Evolutionary conservation across 2,113 vertebrate species (phyloP).

Genomic region (Aspiorhynchus laticeps): DNA sequence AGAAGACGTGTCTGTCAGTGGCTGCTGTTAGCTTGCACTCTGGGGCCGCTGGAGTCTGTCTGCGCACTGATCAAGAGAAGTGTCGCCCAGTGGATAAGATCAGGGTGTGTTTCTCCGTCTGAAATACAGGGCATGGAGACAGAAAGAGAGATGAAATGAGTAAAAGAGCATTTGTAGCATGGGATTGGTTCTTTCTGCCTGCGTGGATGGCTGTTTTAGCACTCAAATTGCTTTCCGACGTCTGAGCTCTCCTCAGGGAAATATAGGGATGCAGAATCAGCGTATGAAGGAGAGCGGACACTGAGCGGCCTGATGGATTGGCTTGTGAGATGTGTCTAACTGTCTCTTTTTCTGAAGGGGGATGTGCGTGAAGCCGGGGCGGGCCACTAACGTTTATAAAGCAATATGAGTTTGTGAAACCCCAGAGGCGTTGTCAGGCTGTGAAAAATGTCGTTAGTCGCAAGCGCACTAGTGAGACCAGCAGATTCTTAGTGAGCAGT

Average conservation of each 20-base stretch:
- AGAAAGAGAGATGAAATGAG: not conserved
- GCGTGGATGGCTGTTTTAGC: slow-evolving; percentile 68
- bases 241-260: slow-evolving; percentile 68
- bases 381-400: not conserved
- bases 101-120: not conserved
- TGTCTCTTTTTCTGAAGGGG: slow-evolving; percentile 37
- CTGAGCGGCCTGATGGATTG: slow-evolving; percentile 51
- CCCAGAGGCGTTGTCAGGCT: slow-evolving; percentile 52
- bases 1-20: slow-evolving; percentile 1
- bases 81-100: not conserved
- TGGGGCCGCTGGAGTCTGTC: not conserved
- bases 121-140: not conserved
- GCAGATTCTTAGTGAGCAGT: not conserved
- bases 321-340: slow-evolving; percentile 43
- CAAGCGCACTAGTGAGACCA: not conserved
- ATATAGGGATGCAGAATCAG: slow-evolving; percentile 62
- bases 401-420: slow-evolving; percentile 28
- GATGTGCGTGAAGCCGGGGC: not conserved
- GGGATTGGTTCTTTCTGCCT: slow-evolving; percentile 22
- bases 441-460: not conserved
- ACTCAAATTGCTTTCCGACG: slow-evolving; percentile 63
- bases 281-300: slow-evolving; percentile 54
- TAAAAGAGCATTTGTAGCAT: slow-evolving; percentile 12
- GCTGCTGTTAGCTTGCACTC: not conserved
- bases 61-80: not conserved